A percentile compares a stretch with the other conserved stretches of the same genome.
Evolutionary conservation across 2,113 vertebrate species (phyloP).

Genomic region (Pachycephala philippinensis): DNA sequence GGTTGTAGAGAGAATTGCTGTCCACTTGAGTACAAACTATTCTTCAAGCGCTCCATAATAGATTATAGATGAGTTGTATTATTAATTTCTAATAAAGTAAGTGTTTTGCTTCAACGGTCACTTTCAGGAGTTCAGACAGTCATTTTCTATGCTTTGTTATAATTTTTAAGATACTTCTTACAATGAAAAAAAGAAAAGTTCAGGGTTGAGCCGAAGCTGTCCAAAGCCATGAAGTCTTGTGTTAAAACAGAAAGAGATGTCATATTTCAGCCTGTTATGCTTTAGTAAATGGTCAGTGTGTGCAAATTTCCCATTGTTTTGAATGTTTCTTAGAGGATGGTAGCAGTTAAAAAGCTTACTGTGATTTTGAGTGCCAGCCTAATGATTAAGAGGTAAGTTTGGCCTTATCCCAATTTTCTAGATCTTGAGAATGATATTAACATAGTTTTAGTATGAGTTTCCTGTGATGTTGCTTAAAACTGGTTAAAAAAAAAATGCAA

Average conservation of each 20-base stretch:
- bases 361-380: not conserved
- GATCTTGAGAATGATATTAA: not conserved
- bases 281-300: not conserved
- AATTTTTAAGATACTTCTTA: slow-evolving; percentile 26
- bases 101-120: slow-evolving; percentile 79
- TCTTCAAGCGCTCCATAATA: slow-evolving; percentile 87
- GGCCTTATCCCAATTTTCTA: not conserved
- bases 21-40: slow-evolving; percentile 86
- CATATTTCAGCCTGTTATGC: not conserved
- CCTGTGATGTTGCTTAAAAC: not conserved
- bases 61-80: slow-evolving; percentile 87
- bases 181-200: not conserved
- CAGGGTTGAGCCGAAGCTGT: not conserved
- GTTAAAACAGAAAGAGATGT: not conserved
- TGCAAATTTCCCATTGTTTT: not conserved
- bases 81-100: slow-evolving; percentile 92
- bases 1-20: slow-evolving; percentile 85
- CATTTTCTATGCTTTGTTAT: slow-evolving; percentile 54
- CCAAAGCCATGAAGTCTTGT: not conserved
- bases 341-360: not conserved
- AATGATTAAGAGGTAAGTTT: not conserved
- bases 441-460: not conserved
- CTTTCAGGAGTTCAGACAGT: slow-evolving; percentile 60
- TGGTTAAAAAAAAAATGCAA: not conserved
- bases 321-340: not conserved